Conservation (phyloP, 2,888 invertebrate genomes). For the Hypercompe scribonia region DNA sequence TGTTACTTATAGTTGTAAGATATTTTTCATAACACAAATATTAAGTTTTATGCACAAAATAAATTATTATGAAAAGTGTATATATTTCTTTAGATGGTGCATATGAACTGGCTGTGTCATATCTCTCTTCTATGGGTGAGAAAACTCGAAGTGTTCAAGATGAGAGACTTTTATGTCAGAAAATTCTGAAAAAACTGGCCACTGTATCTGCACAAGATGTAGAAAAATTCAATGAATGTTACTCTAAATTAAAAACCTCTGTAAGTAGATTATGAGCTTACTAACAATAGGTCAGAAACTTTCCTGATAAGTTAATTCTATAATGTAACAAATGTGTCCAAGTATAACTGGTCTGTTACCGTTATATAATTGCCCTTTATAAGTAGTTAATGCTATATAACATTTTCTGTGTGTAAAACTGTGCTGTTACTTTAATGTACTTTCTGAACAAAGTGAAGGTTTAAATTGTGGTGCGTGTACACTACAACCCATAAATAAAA, state of each 20-base stretch:
- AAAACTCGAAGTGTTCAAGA: constrained; percentile 66
- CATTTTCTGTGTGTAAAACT: neutral
- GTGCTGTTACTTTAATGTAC: too few species aligned
- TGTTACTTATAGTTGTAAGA: constrained; percentile 15
- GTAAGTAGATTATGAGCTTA: constrained; percentile 62
- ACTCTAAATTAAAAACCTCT: constrained; percentile 77
- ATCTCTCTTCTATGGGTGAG: constrained; percentile 73
- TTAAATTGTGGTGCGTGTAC: neutral
- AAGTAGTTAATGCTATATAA: too few species aligned
- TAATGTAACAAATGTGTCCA: neutral
- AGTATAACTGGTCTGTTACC: neutral
- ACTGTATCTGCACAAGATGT: constrained; percentile 70
- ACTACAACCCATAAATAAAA: too few species aligned
- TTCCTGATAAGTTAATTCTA: too few species aligned
- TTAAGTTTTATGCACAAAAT: neutral
- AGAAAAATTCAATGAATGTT: constrained; percentile 81
- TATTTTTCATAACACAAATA: neutral
- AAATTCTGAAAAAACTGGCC: constrained; percentile 71
- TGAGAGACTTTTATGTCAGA: constrained; percentile 78
- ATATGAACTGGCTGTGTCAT: constrained; percentile 80
- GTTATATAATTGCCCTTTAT: neutral
- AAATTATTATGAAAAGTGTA: neutral
- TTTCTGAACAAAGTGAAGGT: neutral
- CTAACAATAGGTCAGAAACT: too few species aligned
- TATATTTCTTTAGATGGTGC: constrained; percentile 69